phyloP scores from a whole-genome alignment of 2,113 vertebrate genomes.

The Pholis gunnellus region DNA sequence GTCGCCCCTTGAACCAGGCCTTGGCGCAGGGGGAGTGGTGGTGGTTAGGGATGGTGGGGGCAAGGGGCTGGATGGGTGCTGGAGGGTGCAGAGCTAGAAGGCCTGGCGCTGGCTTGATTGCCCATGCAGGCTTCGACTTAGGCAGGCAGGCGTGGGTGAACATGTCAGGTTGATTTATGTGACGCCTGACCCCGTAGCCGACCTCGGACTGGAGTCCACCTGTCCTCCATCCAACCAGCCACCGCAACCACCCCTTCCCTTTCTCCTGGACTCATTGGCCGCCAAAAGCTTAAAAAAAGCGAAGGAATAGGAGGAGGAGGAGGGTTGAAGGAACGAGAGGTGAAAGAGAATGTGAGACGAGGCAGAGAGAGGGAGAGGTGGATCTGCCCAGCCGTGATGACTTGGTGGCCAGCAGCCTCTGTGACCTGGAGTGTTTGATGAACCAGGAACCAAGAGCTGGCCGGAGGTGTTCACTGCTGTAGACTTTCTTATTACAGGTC shows the following conservation, averaged over 20 bases:
- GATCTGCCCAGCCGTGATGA: constrained; percentile 27
- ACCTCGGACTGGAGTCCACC: constrained; percentile 78
- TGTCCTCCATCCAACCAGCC: constrained; percentile 67
- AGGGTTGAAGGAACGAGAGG: constrained; percentile 28
- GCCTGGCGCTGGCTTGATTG: constrained; percentile 53
- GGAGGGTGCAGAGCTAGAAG: constrained; percentile 44
- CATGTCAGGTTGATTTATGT: constrained; percentile 82
- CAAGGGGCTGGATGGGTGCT: neutral
- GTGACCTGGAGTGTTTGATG: constrained; percentile 11
- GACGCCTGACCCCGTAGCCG: constrained; percentile 71
- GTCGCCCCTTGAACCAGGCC: constrained; percentile 67
- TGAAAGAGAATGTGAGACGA: neutral
- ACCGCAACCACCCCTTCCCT: neutral
- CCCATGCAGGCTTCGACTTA: constrained; percentile 32
- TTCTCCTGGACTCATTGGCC: constrained; percentile 10
- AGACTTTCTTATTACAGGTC: neutral
- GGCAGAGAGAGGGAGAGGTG: neutral
- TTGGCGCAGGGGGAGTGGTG: constrained; percentile 44
- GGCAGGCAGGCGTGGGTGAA: constrained; percentile 80
- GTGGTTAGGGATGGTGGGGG: neutral
- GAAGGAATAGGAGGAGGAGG: constrained; percentile 1
- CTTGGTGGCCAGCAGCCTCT: constrained; percentile 5
- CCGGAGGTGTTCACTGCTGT: neutral
- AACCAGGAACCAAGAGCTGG: constrained; percentile 4
- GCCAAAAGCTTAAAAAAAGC: constrained; percentile 40